Evolutionary conservation across 2,797 vertebrate species (phyloP).

Genomic region (Bufotes viridis): DNA sequence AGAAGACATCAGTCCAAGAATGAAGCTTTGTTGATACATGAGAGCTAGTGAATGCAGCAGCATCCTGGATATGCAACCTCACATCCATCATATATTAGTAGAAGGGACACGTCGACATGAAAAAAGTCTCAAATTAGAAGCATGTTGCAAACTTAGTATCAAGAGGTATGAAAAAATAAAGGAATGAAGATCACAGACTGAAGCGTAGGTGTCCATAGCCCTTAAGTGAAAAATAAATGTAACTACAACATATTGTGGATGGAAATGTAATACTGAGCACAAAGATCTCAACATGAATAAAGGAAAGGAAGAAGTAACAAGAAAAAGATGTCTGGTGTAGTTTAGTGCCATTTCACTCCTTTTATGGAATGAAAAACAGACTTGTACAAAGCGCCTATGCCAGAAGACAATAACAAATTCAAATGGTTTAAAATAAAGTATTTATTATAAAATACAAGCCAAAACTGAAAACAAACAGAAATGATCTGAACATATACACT

Average conservation of each 20-base stretch:
- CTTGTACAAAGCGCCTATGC: slow-evolving; percentile 23
- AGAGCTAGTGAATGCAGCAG: too few relatives aligned
- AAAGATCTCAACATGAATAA: neutral
- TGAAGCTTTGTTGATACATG: too few relatives aligned
- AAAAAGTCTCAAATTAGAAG: too few relatives aligned
- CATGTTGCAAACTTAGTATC: too few relatives aligned
- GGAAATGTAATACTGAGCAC: neutral
- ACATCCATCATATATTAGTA: too few relatives aligned
- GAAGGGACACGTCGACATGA: too few relatives aligned
- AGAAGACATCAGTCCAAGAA: too few relatives aligned
- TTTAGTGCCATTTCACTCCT: neutral
- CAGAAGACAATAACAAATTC: slow-evolving; percentile 72
- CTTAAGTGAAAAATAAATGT: neutral
- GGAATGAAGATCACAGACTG: too few relatives aligned
- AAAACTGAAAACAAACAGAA: slow-evolving; percentile 19
- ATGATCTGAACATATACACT: neutral
- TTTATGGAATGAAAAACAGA: neutral
- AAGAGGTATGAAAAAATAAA: too few relatives aligned
- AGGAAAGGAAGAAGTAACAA: neutral
- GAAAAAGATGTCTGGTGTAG: neutral
- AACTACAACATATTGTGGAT: neutral
- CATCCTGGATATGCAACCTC: too few relatives aligned
- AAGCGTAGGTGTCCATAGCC: too few relatives aligned
- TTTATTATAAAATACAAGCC: slow-evolving; percentile 57
- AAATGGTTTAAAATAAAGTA: slow-evolving; percentile 52